phyloP scores from a whole-genome alignment of 2,888 invertebrate genomes.

The Synanthedon myopaeformis region DNA sequence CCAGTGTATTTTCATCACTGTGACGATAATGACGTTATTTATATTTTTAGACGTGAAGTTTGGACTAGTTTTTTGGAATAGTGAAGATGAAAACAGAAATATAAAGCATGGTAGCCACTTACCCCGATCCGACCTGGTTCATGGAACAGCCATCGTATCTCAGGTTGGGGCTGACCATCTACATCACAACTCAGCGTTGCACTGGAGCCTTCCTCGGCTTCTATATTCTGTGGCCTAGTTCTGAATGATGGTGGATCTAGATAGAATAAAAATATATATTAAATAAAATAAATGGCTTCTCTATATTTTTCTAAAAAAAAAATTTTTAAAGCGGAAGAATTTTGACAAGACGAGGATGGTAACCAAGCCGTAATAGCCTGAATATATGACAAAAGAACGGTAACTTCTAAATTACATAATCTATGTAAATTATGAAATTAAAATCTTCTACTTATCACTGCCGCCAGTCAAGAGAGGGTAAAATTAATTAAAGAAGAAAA shows the following conservation, averaged over 20 bases:
- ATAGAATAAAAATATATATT: neutral
- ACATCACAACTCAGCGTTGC: slow-evolving; percentile 88
- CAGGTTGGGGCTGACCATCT: slow-evolving; percentile 89
- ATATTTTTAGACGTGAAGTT: too few species aligned
- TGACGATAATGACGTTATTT: too few species aligned
- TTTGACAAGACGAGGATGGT: too few species aligned
- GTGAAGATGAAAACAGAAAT: neutral
- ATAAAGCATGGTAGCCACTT: slow-evolving; percentile 50
- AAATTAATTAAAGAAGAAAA: neutral
- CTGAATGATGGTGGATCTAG: slow-evolving; percentile 87
- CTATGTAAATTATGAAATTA: neutral
- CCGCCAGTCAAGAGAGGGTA: neutral
- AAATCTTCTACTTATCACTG: neutral
- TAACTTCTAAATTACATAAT: neutral
- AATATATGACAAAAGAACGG: too few species aligned
- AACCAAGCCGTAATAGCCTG: too few species aligned
- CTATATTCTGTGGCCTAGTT: slow-evolving; percentile 79
- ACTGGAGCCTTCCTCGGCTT: slow-evolving; percentile 82
- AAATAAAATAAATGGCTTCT: too few species aligned
- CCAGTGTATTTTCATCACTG: too few species aligned
- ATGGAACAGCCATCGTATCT: slow-evolving; percentile 88
- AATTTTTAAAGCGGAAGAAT: too few species aligned
- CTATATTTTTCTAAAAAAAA: too few species aligned
- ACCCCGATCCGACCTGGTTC: slow-evolving; percentile 74
- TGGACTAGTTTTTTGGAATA: too few species aligned